Evolutionary conservation across 1,140 invertebrate species (phyloP).

Genomic region (Pomphorhynchus laevis): DNA sequence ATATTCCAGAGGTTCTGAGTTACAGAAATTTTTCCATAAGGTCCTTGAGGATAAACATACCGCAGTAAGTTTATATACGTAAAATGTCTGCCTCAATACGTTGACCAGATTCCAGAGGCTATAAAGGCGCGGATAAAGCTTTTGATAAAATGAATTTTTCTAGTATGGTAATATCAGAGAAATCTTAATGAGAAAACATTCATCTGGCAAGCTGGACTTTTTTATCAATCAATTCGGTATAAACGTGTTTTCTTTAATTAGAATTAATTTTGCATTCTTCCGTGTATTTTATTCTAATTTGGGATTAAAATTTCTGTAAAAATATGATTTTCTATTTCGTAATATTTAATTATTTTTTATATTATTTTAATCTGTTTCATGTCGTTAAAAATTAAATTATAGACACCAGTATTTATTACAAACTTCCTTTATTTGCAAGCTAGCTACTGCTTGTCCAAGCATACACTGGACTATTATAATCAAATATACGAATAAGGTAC

Average conservation of each 20-base stretch:
- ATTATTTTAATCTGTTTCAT: too few relatives aligned
- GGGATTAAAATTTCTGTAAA: too few relatives aligned
- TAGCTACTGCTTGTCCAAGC: too few relatives aligned
- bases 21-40: conserved; percentile 98
- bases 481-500: too few relatives aligned
- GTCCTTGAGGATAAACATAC: conserved; percentile 91
- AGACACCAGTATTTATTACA: too few relatives aligned
- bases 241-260: conserved; percentile 11
- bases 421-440: too few relatives aligned
- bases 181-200: conserved; percentile 62
- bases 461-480: too few relatives aligned
- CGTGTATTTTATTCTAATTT: too few relatives aligned
- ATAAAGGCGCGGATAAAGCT: conserved; percentile 28
- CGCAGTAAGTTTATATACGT: too few relatives aligned
- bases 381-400: too few relatives aligned
- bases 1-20: conserved; percentile 81
- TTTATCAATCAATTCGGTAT: conserved; percentile 53
- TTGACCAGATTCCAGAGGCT: conserved; percentile 93
- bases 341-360: too few relatives aligned
- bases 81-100: conserved; percentile 98
- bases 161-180: conserved; percentile 42
- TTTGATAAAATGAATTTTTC: conserved; percentile 3
- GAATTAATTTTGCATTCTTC: background rate
- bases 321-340: too few relatives aligned
- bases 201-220: conserved; percentile 39